Base-by-base conservation (phyloP, 2,113 vertebrate species). In the Myiopsitta monachus region DNA sequence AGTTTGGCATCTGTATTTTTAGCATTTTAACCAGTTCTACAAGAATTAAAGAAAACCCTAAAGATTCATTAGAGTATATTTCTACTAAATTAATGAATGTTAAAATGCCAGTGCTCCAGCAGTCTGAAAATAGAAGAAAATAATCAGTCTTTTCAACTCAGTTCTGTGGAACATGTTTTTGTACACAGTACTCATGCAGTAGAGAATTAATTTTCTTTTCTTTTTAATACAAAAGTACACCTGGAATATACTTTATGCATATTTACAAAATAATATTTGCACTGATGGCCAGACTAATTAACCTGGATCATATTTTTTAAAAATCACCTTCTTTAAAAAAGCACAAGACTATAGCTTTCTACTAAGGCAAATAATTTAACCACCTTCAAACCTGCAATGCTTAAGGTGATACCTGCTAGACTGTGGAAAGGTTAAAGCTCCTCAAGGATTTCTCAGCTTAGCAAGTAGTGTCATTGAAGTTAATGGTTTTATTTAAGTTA, bases 341-440 rank as follows among this genome's bases (percentile, higher is more conserved):
- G 0, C 9, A 30, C 30, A 74, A 47, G 1, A 22, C 16, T 46
- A 5, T 11, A 16, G 11, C 24, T 64, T 10, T 54, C 14, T 81
- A 38, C 10, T 27, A 80, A 46, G 18, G 39, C 3, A 69, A 80
- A 76, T 18, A 18, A 59, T 80, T 83, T 90, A 82, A 51, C 6
- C 2, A 23, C 7, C 4, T 51, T 10, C 3, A 61, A 39, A 3
- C 19, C 44, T 69, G 19, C n/a, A 82, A 1, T 59, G 75, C 12
- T 41, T 61, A 76, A 90, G 33, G 14, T 54, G 24, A 10, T 62
- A 66, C 8, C 39, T 31, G 6, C 18, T 68, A 57, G n/a, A 31
- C 12, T 44, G 19, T 67, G 27, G 85, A 88, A 52, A 0, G 0
- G 2, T 62, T 83, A 19, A 23, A 10, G 44, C 2, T 3, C 17